Evolutionary conservation across 2,797 vertebrate genomes (phyloP).

Genomic region (Lepus oiostolus): DNA sequence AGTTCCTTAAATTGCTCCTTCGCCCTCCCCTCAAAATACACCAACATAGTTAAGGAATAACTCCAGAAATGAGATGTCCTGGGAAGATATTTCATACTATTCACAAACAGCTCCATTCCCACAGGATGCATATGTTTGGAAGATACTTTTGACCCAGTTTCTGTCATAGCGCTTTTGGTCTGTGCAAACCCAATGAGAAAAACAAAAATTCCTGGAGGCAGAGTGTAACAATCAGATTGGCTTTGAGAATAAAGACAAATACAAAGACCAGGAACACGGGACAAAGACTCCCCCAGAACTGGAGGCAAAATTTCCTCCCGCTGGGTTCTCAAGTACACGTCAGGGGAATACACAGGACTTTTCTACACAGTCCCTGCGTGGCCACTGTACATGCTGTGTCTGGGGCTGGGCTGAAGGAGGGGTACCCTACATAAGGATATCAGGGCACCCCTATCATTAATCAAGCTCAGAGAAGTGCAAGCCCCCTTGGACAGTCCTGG

Average conservation of each 20-base stretch:
- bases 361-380: slow-evolving; percentile 1
- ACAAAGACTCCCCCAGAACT: background rate
- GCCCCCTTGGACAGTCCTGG: slow-evolving; percentile 76
- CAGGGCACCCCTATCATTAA: slow-evolving; percentile 35
- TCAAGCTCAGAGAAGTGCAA: slow-evolving; percentile 70
- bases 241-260: slow-evolving; percentile 39
- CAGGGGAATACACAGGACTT: background rate
- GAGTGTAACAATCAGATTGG: background rate
- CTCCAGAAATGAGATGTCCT: slow-evolving; percentile 31
- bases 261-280: background rate
- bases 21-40: background rate
- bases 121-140: slow-evolving; percentile 30
- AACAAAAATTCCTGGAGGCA: background rate
- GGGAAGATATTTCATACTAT: background rate
- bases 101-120: background rate
- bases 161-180: background rate
- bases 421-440: slow-evolving; percentile 44
- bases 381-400: background rate
- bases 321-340: slow-evolving; percentile 55
- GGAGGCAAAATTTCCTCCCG: background rate
- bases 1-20: slow-evolving; percentile 6
- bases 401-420: background rate
- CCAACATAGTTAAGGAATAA: slow-evolving; percentile 3
- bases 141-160: slow-evolving; percentile 16
- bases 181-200: background rate